A percentile compares a stretch with the other conserved stretches of the same genome.
Conservation (phyloP, 2,113 vertebrate species). For the Pachypanchax playfairii region DNA sequence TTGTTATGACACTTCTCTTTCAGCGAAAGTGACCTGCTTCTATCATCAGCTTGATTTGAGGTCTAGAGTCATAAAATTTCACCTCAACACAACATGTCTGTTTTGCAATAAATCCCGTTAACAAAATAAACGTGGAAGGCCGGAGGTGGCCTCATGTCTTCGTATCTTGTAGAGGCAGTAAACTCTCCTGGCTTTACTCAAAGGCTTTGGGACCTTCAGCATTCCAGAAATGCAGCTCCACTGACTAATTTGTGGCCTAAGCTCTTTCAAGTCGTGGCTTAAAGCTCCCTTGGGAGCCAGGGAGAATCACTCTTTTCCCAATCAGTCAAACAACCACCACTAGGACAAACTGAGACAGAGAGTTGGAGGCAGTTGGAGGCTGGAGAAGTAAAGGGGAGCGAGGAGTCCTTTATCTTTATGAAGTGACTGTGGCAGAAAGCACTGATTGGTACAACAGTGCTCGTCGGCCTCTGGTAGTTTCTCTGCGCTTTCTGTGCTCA, state of each 20-base stretch:
- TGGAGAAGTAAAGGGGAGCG: conserved; percentile 32
- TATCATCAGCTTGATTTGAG: neutral
- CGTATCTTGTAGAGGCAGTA: conserved; percentile 11
- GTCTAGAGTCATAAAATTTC: conserved; percentile 12
- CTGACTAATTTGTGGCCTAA: conserved; percentile 42
- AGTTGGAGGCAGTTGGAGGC: conserved; percentile 27
- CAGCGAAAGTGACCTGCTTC: conserved; percentile 20
- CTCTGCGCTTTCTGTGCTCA: conserved; percentile 23
- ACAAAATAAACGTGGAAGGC: conserved; percentile 1
- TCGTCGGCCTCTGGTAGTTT: conserved; percentile 47
- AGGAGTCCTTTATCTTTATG: conserved; percentile 69
- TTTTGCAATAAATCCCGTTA: conserved; percentile 9
- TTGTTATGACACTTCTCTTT: conserved; percentile 41
- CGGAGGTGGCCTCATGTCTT: conserved; percentile 15
- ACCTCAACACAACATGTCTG: neutral
- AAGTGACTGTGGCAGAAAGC: conserved; percentile 56
- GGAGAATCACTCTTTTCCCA: conserved; percentile 43
- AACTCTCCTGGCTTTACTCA: conserved; percentile 35
- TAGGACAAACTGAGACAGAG: conserved; percentile 44
- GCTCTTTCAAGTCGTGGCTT: conserved; percentile 54
- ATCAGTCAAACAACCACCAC: conserved; percentile 42
- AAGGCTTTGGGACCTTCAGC: conserved; percentile 27
- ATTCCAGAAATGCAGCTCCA: conserved; percentile 21
- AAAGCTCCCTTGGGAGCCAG: conserved; percentile 22
- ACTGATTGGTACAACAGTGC: conserved; percentile 66